Conservation (phyloP, 2,888 invertebrate genomes). For the Tipula unca region DNA sequence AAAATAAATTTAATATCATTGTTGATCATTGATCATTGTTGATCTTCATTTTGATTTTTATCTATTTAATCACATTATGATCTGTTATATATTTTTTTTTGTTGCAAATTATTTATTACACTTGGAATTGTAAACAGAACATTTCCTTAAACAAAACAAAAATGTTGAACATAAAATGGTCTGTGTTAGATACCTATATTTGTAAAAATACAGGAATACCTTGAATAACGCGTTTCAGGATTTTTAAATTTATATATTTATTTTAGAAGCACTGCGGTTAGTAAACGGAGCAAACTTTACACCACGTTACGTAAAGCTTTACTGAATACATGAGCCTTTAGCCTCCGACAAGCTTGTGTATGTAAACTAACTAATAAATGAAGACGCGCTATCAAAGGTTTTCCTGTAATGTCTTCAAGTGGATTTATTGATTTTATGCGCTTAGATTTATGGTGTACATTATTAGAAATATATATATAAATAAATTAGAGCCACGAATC, state of each 20-base stretch:
- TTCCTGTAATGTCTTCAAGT: not conserved
- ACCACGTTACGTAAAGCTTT: too few relatives aligned
- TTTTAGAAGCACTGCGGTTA: too few relatives aligned
- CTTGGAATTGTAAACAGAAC: not conserved
- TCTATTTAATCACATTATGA: not conserved
- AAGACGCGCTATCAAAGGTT: not conserved
- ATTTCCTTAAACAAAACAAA: not conserved
- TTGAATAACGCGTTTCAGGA: not conserved
- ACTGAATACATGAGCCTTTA: too few relatives aligned
- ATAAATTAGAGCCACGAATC: not conserved
- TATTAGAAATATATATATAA: not conserved
- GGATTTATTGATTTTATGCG: not conserved
- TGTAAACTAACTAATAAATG: too few relatives aligned
- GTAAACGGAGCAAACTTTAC: too few relatives aligned
- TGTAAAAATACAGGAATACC: not conserved
- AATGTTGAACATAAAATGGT: not conserved
- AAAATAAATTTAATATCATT: not conserved
- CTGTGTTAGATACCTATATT: not conserved
- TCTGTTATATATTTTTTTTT: not conserved
- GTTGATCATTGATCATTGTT: not conserved
- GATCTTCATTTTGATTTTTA: conserved; percentile 2
- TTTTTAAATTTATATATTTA: too few relatives aligned
- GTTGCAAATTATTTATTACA: not conserved
- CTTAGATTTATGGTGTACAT: not conserved
- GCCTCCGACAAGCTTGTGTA: too few relatives aligned